Conservation (phyloP, 2,797 vertebrate genomes). For the Etheostoma perlongum region DNA sequence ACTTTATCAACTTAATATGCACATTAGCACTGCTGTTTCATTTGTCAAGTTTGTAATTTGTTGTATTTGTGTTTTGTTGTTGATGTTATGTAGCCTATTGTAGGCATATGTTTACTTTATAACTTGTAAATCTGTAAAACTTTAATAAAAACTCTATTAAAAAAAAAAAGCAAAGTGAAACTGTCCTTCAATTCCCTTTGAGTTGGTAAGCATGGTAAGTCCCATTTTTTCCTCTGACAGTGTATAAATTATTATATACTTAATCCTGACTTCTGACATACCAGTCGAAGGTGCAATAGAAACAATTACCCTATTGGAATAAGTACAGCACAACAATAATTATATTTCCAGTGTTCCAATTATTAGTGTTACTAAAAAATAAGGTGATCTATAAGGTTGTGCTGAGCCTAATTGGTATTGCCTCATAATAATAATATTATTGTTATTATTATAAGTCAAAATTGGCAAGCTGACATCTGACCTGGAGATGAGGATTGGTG, state of each 20-base stretch:
- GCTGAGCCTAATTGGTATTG: slow-evolving; percentile 4
- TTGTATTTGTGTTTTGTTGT: too few species aligned
- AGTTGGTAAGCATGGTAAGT: slow-evolving; percentile 13
- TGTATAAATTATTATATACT: slow-evolving; percentile 5
- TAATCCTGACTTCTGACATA: slow-evolving; percentile 36
- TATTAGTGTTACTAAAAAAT: slow-evolving; percentile 40
- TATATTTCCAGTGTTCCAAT: slow-evolving; percentile 39
- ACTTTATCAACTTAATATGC: too few species aligned
- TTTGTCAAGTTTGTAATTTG: too few species aligned
- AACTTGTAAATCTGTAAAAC: too few species aligned
- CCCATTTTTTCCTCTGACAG: background rate
- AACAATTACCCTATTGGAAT: slow-evolving; percentile 48
- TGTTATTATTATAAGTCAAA: slow-evolving; percentile 13
- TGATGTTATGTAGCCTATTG: too few species aligned
- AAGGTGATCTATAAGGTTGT: slow-evolving; percentile 1
- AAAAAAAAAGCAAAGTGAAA: slow-evolving; percentile 7
- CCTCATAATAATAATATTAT: slow-evolving; percentile 4
- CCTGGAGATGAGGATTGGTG: slow-evolving; percentile 93
- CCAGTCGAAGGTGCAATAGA: slow-evolving; percentile 31
- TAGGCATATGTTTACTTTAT: too few species aligned
- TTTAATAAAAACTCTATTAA: too few species aligned
- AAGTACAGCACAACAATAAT: slow-evolving; percentile 19
- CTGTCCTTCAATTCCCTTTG: slow-evolving; percentile 23
- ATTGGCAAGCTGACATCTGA: slow-evolving; percentile 73
- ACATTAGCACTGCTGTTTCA: too few species aligned